phyloP scores from a whole-genome alignment of 1,140 invertebrate species.

The Hyposmocoma kahamanoa region DNA sequence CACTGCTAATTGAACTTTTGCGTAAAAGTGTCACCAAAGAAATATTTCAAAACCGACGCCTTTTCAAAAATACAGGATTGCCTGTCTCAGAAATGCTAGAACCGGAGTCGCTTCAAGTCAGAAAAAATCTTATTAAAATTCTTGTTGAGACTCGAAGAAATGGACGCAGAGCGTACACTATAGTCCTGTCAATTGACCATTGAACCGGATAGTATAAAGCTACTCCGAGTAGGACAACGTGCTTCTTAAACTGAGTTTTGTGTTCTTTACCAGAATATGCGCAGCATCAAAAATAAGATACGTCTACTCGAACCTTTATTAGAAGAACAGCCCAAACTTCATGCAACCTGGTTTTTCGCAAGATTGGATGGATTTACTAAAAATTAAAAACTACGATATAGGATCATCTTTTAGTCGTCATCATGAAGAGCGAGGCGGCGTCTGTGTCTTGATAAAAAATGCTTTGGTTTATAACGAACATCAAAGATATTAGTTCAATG shows the following conservation, averaged over 20 bases:
- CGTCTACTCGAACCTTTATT: constrained; percentile 4
- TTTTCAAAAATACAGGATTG: constrained; percentile 3
- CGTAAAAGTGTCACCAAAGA: constrained; percentile 10
- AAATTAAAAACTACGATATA: not conserved
- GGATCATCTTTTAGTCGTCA: not conserved
- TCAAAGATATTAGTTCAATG: not conserved
- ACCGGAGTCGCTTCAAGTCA: not conserved
- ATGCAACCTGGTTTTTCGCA: constrained; percentile 2
- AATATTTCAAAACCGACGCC: constrained; percentile 2
- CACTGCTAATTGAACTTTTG: constrained; percentile 7
- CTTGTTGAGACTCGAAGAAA: not conserved
- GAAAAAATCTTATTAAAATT: not conserved
- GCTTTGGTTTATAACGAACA: not conserved
- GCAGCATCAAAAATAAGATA: constrained; percentile 5
- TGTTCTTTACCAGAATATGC: constrained; percentile 8
- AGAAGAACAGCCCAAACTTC: not conserved
- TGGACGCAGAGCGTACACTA: not conserved
- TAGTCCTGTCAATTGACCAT: too few relatives aligned
- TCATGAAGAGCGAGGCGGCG: not conserved
- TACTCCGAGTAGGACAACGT: too few relatives aligned
- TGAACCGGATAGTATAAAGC: too few relatives aligned
- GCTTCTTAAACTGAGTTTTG: not conserved
- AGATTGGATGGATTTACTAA: not conserved
- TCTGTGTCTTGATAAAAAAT: not conserved
- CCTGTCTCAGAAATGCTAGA: constrained; percentile 9